Evolutionary conservation across 2,113 vertebrate species (phyloP), one percentile per base, ranked within the genome.

Genomic region (Penelope pileata): DNA sequence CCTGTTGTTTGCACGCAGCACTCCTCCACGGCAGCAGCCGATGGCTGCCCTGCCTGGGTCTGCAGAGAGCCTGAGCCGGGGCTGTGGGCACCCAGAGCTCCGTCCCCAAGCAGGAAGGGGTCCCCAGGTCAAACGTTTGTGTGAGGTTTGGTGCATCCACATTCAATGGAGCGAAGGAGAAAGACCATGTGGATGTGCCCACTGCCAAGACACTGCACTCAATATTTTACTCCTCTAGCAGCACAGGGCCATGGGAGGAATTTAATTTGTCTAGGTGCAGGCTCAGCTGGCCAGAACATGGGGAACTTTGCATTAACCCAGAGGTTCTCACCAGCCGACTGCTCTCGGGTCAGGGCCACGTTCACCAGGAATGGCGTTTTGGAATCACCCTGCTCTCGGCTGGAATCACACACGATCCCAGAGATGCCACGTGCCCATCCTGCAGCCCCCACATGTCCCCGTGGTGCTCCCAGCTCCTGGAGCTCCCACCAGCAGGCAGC

Each of bases 91-190:
- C n/a, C n/a, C n/a, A n/a, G 26, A 63, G 17, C 38, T 19, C 60
- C 5, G 10, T n/a, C 2, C 32, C 34, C 32, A 2, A 13, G 7
- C 0, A 51, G 42, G 30, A 29, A 45, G 38, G 12, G 4, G 9
- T 32, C 24, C 40, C 51, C 24, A 5, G 2, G 0, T 9, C 3
- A 2, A 24, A n/a, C 12, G 0, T 7, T 9, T 18, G 16, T 3
- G 0, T 18, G n/a, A 6, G 5, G 4, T 2, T 16, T 1, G 0
- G 0, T 2, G 12, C 58, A 17, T 7, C 11, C 69, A 26, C 58
- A 17, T 7, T 14, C 69, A 26, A 2, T 1, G 0, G 27, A 7
- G 32, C 0, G 30, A 4, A 30, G 27, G 38, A 24, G 29, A 22
- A 7, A 16, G 67, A 6, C 3, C 4, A 7, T 9, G 45, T n/a